phyloP scores from a whole-genome alignment of 2,888 invertebrate genomes.

The Troides oblongomaculatus region DNA sequence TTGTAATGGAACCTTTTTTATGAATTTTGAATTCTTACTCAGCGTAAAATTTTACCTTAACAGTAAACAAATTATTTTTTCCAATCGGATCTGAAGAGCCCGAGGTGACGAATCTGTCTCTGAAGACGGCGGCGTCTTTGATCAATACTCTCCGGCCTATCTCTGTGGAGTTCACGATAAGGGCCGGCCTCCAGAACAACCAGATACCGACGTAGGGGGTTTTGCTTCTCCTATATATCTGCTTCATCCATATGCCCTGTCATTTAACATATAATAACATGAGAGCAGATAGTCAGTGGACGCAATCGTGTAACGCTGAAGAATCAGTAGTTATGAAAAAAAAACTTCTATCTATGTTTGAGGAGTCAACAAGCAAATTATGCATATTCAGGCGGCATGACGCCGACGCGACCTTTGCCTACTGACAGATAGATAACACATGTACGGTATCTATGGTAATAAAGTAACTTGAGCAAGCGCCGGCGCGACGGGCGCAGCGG shows the following conservation, averaged over 20 bases:
- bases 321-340: no score
- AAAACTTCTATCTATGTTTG: no score
- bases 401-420: no score
- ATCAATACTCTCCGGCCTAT: conserved; percentile 49
- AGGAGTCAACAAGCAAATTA: no score
- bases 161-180: conserved; percentile 50
- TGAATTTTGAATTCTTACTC: background rate
- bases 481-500: no score
- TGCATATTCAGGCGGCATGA: no score
- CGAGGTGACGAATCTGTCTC: conserved; percentile 46
- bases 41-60: conserved; percentile 41
- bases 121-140: conserved; percentile 50
- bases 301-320: no score
- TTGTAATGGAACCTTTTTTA: background rate
- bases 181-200: conserved; percentile 54
- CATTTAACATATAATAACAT: conserved; percentile 4
- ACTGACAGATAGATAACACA: no score
- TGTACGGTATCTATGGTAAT: no score
- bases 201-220: conserved; percentile 54
- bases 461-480: no score
- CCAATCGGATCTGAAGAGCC: conserved; percentile 49
- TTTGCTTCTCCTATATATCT: conserved; percentile 42
- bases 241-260: conserved; percentile 47
- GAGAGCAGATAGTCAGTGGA: no score
- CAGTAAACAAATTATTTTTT: conserved; percentile 45